Base-by-base conservation (phyloP, 2,888 invertebrate species). In the Muscina levida region DNA sequence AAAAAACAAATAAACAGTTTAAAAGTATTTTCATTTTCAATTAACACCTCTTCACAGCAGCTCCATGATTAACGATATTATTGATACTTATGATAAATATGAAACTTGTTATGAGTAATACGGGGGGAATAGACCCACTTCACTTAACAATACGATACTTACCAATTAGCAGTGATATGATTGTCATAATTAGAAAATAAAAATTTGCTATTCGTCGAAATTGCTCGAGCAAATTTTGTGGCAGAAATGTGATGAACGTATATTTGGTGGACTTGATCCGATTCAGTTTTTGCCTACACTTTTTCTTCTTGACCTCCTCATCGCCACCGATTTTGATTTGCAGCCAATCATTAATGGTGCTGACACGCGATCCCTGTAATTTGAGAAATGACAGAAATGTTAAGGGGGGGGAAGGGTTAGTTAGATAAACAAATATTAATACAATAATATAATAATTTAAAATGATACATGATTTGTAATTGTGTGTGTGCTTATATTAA, bases 161-260 rank as follows among this genome's bases (percentile, higher is more conserved):
- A 93, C 93, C 93, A 84, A 93, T 93, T 82, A 93, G 87, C 77
- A 95, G 89, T 79, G 95, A 93, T 74, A 96, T 92, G 17, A 95
- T 91, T 10, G 95, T 93, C 85, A 95, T 94, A 44, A 94, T 90
- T 44, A 97, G 92, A 88, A 97, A 97, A 89, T 96, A 97, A 88
- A 96, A 95, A 91, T 96, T 97, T 82, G 95, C 96, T 66, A 96
- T 92, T 68, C 97, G 92, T 17, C 95, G 92, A 89, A 97, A 96
- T 91, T 97, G 97, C 87, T 96, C 96, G 85, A 94, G 91, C 56
- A 97, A 90, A 91, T 96, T 97, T 91, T 95, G 95, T 59, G 96
- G 96, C 78, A 96, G 83, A 90, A 97, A 97, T 89, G 93, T 95
- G 90, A 95, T 93, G 79, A 94, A 71, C 11, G 95, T 94, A 88